Evolutionary conservation across 2,888 invertebrate species (phyloP).

Genomic region (Ecdyonurus torrentis): DNA sequence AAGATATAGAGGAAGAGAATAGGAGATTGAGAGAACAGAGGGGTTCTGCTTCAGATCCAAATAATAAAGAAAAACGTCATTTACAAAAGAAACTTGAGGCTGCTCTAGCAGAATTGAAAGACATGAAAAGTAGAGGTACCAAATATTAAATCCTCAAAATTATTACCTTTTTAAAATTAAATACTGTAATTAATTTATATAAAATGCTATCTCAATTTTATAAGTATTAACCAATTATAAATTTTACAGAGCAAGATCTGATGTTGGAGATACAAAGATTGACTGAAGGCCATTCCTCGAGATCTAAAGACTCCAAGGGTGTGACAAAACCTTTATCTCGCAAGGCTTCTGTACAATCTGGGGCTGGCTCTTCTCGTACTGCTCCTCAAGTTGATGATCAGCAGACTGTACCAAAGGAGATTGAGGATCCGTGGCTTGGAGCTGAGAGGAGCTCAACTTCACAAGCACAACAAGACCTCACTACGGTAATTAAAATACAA

Average conservation of each 20-base stretch:
- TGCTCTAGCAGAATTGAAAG: not conserved
- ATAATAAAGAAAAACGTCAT: not conserved
- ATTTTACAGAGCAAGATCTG: not conserved
- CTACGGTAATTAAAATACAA: not conserved
- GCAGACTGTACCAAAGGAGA: not conserved
- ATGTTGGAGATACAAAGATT: not conserved
- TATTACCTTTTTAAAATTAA: not conserved
- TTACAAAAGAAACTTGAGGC: not conserved
- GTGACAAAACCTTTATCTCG: not conserved
- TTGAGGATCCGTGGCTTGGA: not conserved
- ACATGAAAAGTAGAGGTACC: constrained; percentile 2
- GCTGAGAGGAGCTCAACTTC: not conserved
- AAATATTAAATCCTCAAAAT: not conserved
- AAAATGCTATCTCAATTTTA: not conserved
- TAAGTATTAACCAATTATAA: not conserved
- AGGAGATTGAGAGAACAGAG: not conserved
- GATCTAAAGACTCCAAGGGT: too few relatives aligned
- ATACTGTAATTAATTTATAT: not conserved
- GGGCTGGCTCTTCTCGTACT: not conserved
- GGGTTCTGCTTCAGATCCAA: not conserved
- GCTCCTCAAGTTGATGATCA: not conserved
- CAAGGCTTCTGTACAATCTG: not conserved
- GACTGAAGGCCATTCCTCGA: not conserved
- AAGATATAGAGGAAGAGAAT: not conserved
- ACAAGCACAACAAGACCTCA: not conserved